Evolutionary conservation across 2,113 vertebrate species (phyloP), one percentile per base, ranked within the genome.

Genomic region (Pleuronectes platessa): DNA sequence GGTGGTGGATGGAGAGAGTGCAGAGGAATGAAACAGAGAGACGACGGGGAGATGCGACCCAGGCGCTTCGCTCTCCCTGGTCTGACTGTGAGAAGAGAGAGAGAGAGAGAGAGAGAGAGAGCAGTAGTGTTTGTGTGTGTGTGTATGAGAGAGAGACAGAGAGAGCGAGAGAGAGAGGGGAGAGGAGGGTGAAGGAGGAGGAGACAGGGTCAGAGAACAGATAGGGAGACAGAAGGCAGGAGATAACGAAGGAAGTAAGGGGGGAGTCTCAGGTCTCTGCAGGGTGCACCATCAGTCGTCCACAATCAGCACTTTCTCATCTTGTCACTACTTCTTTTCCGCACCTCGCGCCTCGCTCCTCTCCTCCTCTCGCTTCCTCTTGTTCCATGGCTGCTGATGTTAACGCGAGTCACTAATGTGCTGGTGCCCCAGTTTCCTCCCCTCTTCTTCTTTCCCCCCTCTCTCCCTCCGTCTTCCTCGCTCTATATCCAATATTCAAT

Each of bases 371-470:
- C 18, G 78, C 79, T 61, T 66, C 81, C 56, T 71, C 64, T 70
- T 55, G 49, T 59, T 59, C 61, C 45, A 53, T 8, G 51, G 37
- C 67, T 78, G 68, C 55, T 3, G 76, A 83, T 84, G 47, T 80
- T 83, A 84, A 76, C 61, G 51, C 37, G 26, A 87, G 79, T 73
- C 74, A 81, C 82, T 87, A 73, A 89, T 79, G n/a, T 83, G 69
- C 62, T 45, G 58, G 60, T 88, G 80, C 63, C 78, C 88, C 89
- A 85, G 75, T 80, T 88, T 84, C 55, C 49, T 53, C 20, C 23
- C 18, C 51, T 70, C 61, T 54, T 14, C 2, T 51, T 42, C 40
- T 1, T 42, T 42, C 47, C 7, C 54, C 64, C 55, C 51, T n/a
- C 26, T 75, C 53, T 60, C 8, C 27, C 61, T 55, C 47, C 0